phyloP scores from a whole-genome alignment of 2,888 invertebrate species.

The Philaethria dido region DNA sequence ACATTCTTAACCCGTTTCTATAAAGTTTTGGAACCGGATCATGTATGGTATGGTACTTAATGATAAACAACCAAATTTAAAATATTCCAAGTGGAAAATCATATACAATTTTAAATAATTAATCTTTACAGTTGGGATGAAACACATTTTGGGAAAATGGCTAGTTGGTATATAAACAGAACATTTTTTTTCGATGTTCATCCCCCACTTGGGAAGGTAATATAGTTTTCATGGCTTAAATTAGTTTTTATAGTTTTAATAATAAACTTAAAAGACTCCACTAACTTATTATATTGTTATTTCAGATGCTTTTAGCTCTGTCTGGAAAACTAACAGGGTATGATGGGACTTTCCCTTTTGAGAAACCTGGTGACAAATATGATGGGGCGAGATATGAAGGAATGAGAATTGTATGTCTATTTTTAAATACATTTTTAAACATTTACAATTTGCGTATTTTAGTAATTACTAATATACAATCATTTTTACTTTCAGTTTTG shows the following conservation, averaged over 20 bases:
- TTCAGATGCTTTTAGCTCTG: conserved; percentile 96
- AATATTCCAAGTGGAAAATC: neutral
- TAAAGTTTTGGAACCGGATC: conserved; percentile 95
- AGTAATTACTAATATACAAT: neutral
- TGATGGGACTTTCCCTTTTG: conserved; percentile 96
- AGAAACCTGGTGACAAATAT: conserved; percentile 98
- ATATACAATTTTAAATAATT: no score
- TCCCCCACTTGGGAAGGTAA: conserved; percentile 97
- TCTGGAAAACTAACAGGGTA: conserved; percentile 97
- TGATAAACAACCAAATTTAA: neutral
- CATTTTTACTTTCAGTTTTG: conserved; percentile 88
- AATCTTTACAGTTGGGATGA: conserved; percentile 94
- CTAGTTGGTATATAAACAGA: conserved; percentile 98
- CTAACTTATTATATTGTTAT: conserved; percentile 42
- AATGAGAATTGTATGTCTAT: conserved; percentile 92
- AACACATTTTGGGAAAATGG: conserved; percentile 99
- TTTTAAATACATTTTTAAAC: neutral
- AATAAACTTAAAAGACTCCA: neutral
- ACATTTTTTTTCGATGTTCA: conserved; percentile 99
- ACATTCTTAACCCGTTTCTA: conserved; percentile 92
- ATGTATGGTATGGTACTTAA: conserved; percentile 91
- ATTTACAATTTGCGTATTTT: conserved; percentile 14
- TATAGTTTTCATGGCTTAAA: conserved; percentile 4
- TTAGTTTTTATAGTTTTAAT: neutral
- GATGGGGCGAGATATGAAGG: conserved; percentile 94